Base-by-base conservation (phyloP, 2,888 invertebrate species). In the Drosophila pegasa region DNA sequence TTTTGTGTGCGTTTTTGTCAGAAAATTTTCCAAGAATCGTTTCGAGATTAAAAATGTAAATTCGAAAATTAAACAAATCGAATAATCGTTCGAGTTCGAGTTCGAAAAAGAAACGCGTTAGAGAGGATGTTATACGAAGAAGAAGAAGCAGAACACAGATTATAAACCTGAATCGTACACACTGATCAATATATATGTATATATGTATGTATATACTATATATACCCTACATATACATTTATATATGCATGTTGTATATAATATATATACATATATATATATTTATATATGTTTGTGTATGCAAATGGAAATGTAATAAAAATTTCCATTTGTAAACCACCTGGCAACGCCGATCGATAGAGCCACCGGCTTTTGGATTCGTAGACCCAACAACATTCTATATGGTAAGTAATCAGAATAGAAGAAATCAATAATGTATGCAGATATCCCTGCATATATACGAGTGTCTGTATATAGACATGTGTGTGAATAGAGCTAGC, bases 41-140 rank as follows among this genome's bases (percentile, higher is more conserved):
- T 71, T 41, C 16, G 29, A 64, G 51, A 52, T 71, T 56, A 41
- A 52, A 72, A 72, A 65, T 71, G 70, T 52, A 73, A 71, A 71
- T 58, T 31, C 52, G 33, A 63, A 48, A 45, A 45, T 45, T 10
- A 33, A 52, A 64, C 52, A 62, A 33, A 52, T 48, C 27, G 29
- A 62, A 45, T 37, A 60, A 61, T 41, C 60, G 56, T 57, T 27
- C 25, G 25, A 45, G 14, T 25, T 25, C 22, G 41, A 45, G 27
- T 45, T 45, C 27, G 45, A 27, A 27, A 45, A 27, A 27, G 16
- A 5, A 27, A 45, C 27, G 45, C 16, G 12, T 45, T 45, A 52
- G 41, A 52, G 41, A 38, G 22, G 27, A 27, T 45, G 27, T 16
- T 27, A 40, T 20, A 16, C 29, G 31, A 33, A 25, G 6, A 8